Conservation (phyloP, 2,888 invertebrate species). For the Digitonthophagus gazella region DNA sequence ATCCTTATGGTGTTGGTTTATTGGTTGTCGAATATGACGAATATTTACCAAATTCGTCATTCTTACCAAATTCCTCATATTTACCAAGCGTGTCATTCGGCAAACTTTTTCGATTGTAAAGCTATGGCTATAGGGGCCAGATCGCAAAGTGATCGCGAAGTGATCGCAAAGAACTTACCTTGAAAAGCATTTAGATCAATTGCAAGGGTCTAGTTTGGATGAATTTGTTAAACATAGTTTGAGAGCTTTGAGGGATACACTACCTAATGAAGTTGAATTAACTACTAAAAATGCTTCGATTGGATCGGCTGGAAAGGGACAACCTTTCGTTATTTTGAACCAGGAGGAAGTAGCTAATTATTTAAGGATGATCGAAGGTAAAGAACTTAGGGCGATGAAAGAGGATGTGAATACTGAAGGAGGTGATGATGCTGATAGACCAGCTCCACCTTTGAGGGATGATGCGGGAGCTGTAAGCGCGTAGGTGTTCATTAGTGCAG, state of each 20-base stretch:
- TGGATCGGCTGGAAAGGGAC: conserved; percentile 80
- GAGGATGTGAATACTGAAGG: too few relatives aligned
- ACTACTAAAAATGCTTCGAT: conserved; percentile 93
- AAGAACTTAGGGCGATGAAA: conserved; percentile 49
- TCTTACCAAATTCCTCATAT: conserved; percentile 96
- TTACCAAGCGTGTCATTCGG: conserved; percentile 96
- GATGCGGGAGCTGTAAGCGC: too few relatives aligned
- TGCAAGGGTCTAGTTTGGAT: conserved; percentile 69
- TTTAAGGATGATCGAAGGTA: conserved; percentile 55
- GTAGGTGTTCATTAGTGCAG: too few relatives aligned
- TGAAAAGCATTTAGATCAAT: conserved; percentile 82
- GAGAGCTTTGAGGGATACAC: conserved; percentile 87
- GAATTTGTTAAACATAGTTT: conserved; percentile 93
- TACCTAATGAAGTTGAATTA: conserved; percentile 93
- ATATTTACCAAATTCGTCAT: too few relatives aligned
- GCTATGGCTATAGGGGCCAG: conserved; percentile 98
- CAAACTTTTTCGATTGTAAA: conserved; percentile 95
- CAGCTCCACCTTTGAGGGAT: conserved; percentile 40
- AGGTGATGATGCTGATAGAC: conserved; percentile 34
- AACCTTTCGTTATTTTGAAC: conserved; percentile 74
- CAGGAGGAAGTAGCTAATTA: conserved; percentile 69
- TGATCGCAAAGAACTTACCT: conserved; percentile 97
- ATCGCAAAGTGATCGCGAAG: conserved; percentile 96
- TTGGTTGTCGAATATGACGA: conserved; percentile 95
- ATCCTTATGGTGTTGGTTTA: conserved; percentile 98